Conservation (phyloP, 23 tunicate species). For the Trididemnum nubilum region DNA sequence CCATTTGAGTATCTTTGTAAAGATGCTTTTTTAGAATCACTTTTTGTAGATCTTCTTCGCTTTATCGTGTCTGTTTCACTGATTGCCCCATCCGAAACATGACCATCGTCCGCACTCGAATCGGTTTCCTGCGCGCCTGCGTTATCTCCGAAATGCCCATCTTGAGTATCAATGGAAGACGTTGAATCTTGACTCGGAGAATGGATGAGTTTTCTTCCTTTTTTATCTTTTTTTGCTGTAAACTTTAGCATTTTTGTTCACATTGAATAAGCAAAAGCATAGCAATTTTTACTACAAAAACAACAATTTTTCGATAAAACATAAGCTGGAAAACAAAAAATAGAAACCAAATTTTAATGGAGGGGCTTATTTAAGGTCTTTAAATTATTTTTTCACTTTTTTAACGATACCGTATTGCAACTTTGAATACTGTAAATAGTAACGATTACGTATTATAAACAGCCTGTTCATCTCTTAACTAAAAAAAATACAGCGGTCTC, state of each 20-base stretch:
- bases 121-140: background rate
- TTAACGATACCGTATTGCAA: too few relatives aligned
- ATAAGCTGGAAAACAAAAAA: too few relatives aligned
- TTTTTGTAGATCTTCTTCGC: conserved; percentile 6
- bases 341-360: too few relatives aligned
- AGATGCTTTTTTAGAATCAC: background rate
- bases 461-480: too few relatives aligned
- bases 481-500: too few relatives aligned
- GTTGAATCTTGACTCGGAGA: conserved; percentile 27
- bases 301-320: too few relatives aligned
- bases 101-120: background rate
- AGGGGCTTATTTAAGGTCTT: too few relatives aligned
- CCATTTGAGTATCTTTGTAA: conserved; percentile 31
- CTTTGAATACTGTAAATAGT: too few relatives aligned
- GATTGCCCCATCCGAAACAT: background rate
- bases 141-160: background rate
- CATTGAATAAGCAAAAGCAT: background rate
- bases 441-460: too few relatives aligned
- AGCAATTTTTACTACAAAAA: too few relatives aligned
- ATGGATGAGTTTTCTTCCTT: conserved; percentile 8
- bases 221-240: conserved; percentile 28
- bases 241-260: conserved; percentile 19
- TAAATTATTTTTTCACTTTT: too few relatives aligned
- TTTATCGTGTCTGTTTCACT: conserved; percentile 30
- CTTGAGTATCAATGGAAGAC: conserved; percentile 1